Evolutionary conservation across 2,113 vertebrate species (phyloP).

Genomic region (Ivindomyrus marchei): DNA sequence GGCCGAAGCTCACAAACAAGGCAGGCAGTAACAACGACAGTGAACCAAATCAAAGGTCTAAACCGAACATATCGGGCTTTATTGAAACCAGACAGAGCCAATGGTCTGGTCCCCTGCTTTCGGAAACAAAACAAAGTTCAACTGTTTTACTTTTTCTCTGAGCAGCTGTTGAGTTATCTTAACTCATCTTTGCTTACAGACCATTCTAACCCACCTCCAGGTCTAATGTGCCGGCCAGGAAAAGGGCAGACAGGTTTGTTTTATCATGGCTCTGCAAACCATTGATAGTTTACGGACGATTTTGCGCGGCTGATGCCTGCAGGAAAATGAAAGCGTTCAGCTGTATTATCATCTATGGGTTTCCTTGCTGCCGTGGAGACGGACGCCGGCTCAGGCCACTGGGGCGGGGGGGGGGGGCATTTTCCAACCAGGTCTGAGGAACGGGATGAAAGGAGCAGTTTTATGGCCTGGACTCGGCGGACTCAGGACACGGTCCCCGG

Average conservation of each 20-base stretch:
- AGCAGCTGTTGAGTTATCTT: not conserved
- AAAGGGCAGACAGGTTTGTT: not conserved
- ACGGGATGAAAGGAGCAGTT: not conserved
- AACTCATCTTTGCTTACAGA: not conserved
- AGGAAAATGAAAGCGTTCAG: not conserved
- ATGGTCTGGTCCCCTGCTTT: not conserved
- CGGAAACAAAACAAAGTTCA: not conserved
- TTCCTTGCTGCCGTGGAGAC: not conserved
- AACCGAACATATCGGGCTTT: not conserved
- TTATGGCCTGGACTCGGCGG: not conserved
- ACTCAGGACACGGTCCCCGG: not conserved
- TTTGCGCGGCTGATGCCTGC: not conserved
- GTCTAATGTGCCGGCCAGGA: not conserved
- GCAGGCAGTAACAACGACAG: not conserved
- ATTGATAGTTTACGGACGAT: not conserved
- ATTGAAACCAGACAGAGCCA: slow-evolving; percentile 13
- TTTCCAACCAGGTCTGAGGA: not conserved
- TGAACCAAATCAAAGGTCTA: not conserved
- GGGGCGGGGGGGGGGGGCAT: not conserved
- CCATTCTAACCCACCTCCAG: not conserved
- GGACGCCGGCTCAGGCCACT: not conserved
- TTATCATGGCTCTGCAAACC: not conserved
- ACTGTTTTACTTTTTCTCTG: not conserved
- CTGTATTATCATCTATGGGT: slow-evolving; percentile 4
- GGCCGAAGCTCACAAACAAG: not conserved